A percentile compares a stretch with the other conserved stretches of the same genome.
Evolutionary conservation across 2,888 invertebrate genomes (phyloP).

Genomic region (Malthinus seriepunctatus): DNA sequence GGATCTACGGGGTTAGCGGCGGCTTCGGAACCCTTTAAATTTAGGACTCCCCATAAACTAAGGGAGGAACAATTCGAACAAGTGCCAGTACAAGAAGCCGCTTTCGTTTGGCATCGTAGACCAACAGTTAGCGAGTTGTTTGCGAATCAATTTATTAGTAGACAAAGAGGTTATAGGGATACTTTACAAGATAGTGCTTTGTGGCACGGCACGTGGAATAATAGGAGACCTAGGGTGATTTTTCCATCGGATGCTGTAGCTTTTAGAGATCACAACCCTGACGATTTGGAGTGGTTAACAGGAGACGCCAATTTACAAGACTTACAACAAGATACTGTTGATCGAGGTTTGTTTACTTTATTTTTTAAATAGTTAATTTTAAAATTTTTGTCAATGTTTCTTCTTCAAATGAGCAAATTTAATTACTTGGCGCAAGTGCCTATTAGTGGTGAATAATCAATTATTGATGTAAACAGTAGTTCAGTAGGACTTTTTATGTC

Average conservation of each 20-base stretch:
- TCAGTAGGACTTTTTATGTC: neutral
- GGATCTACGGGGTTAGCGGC: slow-evolving; percentile 14
- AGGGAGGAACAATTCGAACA: neutral
- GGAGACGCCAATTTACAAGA: slow-evolving; percentile 62
- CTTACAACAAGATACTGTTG: slow-evolving; percentile 58
- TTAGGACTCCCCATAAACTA: neutral
- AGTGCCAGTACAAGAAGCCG: neutral
- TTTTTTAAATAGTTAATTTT: neutral
- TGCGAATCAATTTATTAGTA: slow-evolving; percentile 2
- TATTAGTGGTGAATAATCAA: neutral
- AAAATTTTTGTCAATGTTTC: neutral
- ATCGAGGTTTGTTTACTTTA: slow-evolving; percentile 65
- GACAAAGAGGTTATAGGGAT: slow-evolving; percentile 31
- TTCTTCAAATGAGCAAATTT: slow-evolving; percentile 9
- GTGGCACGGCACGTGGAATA: slow-evolving; percentile 36
- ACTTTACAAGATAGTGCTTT: slow-evolving; percentile 5
- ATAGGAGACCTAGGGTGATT: slow-evolving; percentile 52
- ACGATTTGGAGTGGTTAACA: slow-evolving; percentile 40
- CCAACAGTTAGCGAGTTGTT: slow-evolving; percentile 6
- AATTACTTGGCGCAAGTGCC: neutral
- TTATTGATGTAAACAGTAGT: neutral
- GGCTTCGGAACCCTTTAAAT: neutral
- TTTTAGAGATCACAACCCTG: slow-evolving; percentile 49
- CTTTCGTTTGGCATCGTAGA: neutral
- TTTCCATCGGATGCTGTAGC: slow-evolving; percentile 54